A percentile compares a stretch with the other conserved stretches of the same genome.
Evolutionary conservation across 2,888 invertebrate species (phyloP).

Genomic region (Micropterix aruncella): DNA sequence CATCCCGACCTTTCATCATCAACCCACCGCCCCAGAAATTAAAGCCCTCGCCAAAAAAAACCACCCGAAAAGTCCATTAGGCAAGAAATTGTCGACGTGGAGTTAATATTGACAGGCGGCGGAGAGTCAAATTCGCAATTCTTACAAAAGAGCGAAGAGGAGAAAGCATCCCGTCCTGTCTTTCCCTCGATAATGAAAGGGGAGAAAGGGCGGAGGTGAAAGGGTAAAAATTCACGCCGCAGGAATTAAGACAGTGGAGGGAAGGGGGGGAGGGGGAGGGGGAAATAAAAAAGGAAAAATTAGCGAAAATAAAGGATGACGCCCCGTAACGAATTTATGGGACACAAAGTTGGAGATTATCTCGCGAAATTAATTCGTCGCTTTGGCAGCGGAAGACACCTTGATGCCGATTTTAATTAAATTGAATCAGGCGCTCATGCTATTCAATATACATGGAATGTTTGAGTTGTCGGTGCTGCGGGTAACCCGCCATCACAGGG

Average conservation of each 20-base stretch:
- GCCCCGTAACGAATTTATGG: slow-evolving; percentile 12
- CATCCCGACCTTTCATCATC: too few species aligned
- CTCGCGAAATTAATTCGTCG: slow-evolving; percentile 2
- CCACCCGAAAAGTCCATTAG: slow-evolving; percentile 8
- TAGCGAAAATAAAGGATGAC: slow-evolving; percentile 11
- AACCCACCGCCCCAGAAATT: too few species aligned
- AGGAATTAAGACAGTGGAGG: neutral
- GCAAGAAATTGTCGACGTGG: slow-evolving; percentile 15
- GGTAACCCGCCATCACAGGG: too few species aligned
- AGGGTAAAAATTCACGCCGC: slow-evolving; percentile 10
- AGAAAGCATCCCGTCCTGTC: neutral
- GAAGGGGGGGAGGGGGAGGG: neutral
- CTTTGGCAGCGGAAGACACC: slow-evolving; percentile 5
- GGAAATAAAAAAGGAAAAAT: slow-evolving; percentile 10
- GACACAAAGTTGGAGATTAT: neutral
- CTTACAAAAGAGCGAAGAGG: neutral
- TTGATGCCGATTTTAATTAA: too few species aligned
- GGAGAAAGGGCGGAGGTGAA: slow-evolving; percentile 8
- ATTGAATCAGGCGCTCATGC: too few species aligned
- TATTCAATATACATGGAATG: too few species aligned
- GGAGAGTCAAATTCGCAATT: neutral
- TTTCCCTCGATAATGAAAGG: neutral
- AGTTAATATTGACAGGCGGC: slow-evolving; percentile 39
- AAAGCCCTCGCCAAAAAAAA: too few species aligned
- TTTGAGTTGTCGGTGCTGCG: too few species aligned